Evolutionary conservation across 2,888 invertebrate species (phyloP), one percentile per base, ranked within the genome.

Genomic region (Ectemnius cavifrons): DNA sequence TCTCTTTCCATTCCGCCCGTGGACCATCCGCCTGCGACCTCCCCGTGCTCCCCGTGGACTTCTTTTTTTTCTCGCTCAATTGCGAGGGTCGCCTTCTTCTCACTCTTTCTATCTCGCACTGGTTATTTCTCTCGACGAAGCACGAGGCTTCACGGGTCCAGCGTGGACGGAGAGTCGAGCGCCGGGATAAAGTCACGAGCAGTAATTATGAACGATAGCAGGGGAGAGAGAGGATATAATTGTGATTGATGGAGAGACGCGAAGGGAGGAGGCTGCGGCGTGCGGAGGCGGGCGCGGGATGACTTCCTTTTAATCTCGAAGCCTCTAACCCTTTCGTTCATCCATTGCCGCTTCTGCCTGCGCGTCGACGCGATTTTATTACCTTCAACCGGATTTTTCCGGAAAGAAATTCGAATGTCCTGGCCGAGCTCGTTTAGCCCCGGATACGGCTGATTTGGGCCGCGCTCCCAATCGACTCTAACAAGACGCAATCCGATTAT

Each of bases 281-380:
- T 18, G 62, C 64, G 67, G 71, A 49, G 49, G 28, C 64, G 71
- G 63, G 82, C 77, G 81, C 86, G 87, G 87, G 88, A 84, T 88
- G 87, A 90, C 90, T 90, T 90, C 91, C 91, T 91, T 90, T 91
- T 90, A 90, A 91, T 91, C 90, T 91, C 87, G 86, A 87, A 84
- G 37, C 82, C 87, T 52, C 52, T 89, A 89, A 90, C 89, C 89
- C 90, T 88, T 89, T 88, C 87, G 85, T 86, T 83, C 84, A 76
- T 84, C 86, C 84, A 84, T 85, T 83, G 85, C 81, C 81, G 86
- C 83, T 85, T 84, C 81, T 85, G 85, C 79, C 77, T 71, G 77
- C 80, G 77, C 78, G 82, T 83, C 85, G 83, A 78, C 83, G 86
- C 83, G 83, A 81, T 84, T 85, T 83, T 85, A 87, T 86, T 87